A percentile compares a stretch with the other conserved stretches of the same genome.
Conservation (phyloP, 2,113 vertebrate species). For the Gallinago paraguaiae region DNA sequence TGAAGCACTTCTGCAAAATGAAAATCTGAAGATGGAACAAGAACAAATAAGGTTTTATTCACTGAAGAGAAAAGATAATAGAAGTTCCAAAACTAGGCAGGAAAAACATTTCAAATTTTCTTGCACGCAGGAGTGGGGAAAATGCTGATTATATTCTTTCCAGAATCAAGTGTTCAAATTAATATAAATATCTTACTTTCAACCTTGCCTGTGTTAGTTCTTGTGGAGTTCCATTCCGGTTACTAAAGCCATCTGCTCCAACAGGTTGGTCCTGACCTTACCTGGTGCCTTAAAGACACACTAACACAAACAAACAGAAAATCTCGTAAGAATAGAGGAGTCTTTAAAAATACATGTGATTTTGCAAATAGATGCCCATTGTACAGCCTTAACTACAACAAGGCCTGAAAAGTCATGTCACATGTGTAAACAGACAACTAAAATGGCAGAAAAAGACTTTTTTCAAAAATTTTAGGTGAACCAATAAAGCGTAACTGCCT, state of each 20-base stretch:
- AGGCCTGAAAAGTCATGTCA: not conserved
- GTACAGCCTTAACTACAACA: not conserved
- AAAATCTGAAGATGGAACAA: not conserved
- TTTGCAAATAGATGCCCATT: not conserved
- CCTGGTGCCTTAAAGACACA: not conserved
- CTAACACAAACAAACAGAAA: not conserved
- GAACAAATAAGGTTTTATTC: not conserved
- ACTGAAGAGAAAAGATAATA: not conserved
- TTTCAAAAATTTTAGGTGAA: not conserved
- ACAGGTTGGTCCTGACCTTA: not conserved
- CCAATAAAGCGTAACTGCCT: not conserved
- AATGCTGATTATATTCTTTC: not conserved
- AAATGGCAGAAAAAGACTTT: not conserved
- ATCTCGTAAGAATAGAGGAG: not conserved
- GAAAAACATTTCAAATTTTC: not conserved
- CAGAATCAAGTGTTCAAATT: not conserved
- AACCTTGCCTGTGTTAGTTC: not conserved
- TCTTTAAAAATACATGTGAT: not conserved
- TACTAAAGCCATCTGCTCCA: not conserved
- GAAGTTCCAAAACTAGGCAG: not conserved
- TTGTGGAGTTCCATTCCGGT: not conserved
- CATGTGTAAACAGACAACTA: not conserved
- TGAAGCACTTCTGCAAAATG: not conserved
- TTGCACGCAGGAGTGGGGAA: not conserved
- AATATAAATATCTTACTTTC: slow-evolving; percentile 1